These are phyloP conservation scores for Rhinoptilus africanus DNA, from an alignment of 2,113 vertebrate species.

Conservation along the genomic window DNA sequence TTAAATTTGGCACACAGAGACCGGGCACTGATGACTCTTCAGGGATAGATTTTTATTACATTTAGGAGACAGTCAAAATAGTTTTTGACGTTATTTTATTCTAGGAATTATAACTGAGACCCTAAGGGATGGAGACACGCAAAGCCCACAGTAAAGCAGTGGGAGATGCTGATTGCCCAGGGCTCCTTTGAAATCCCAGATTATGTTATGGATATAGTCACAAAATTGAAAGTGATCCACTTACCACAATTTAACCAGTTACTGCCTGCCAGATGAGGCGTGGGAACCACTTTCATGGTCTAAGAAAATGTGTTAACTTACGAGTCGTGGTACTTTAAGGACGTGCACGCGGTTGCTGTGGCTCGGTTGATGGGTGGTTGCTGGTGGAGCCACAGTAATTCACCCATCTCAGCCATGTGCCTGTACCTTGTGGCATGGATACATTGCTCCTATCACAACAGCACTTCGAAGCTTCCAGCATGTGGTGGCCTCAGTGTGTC, in stretches of 20 bases:
- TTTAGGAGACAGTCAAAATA: constrained; percentile 52
- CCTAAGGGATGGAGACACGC: constrained; percentile 3
- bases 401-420: background rate
- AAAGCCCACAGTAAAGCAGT: constrained; percentile 22
- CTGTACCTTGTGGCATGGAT: background rate
- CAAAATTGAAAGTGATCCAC: constrained; percentile 49
- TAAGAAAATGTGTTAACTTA: background rate
- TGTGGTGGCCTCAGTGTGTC: background rate
- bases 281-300: background rate
- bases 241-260: constrained; percentile 50
- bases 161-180: constrained; percentile 36
- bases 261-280: background rate
- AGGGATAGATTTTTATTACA: constrained; percentile 54
- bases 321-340: background rate
- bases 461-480: background rate
- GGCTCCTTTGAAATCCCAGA: constrained; percentile 52
- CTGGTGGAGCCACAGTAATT: background rate
- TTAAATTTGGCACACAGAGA: constrained; percentile 14
- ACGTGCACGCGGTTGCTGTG: fast-evolving
- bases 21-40: constrained; percentile 34
- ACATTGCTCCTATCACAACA: background rate
- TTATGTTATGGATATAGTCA: constrained; percentile 43
- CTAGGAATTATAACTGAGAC: constrained; percentile 44
- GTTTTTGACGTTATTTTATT: constrained; percentile 54
- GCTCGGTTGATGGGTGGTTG: fast-evolving